These are phyloP conservation scores for Cheiracanthium punctorium DNA, from an alignment of 2,888 invertebrate genomes.

Conservation along the genomic window DNA sequence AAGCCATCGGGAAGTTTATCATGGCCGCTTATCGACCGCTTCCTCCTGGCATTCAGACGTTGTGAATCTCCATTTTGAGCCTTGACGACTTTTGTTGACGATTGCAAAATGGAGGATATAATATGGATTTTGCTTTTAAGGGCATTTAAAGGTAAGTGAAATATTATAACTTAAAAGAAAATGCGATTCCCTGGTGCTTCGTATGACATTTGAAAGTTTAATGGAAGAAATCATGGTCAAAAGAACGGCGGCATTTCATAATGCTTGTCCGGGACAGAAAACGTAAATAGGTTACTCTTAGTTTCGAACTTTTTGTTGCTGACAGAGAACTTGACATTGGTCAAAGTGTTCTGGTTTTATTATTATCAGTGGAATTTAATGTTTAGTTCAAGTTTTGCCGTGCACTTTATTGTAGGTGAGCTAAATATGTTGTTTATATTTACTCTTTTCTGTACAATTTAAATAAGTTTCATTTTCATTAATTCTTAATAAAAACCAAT, in stretches of 20 bases:
- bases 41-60: slow-evolving; percentile 55
- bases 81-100: slow-evolving; percentile 61
- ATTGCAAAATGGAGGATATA: slow-evolving; percentile 52
- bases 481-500: too few relatives aligned
- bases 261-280: slow-evolving; percentile 36
- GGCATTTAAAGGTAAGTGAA: slow-evolving; percentile 36
- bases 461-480: too few relatives aligned
- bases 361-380: too few relatives aligned
- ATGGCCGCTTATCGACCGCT: slow-evolving; percentile 45
- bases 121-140: slow-evolving; percentile 47
- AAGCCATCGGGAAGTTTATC: slow-evolving; percentile 40
- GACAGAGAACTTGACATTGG: slow-evolving; percentile 67
- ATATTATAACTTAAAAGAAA: not conserved
- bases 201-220: not conserved
- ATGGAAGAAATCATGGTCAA: not conserved
- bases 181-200: not conserved
- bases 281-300: slow-evolving; percentile 55
- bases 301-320: slow-evolving; percentile 25
- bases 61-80: slow-evolving; percentile 64
- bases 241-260: slow-evolving; percentile 32
- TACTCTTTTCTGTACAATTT: too few relatives aligned
- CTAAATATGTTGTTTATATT: too few relatives aligned
- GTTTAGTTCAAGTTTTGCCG: too few relatives aligned
- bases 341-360: not conserved
- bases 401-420: too few relatives aligned